Evolutionary conservation across 2,888 invertebrate genomes (phyloP).

Genomic region (Notodonta dromedarius): DNA sequence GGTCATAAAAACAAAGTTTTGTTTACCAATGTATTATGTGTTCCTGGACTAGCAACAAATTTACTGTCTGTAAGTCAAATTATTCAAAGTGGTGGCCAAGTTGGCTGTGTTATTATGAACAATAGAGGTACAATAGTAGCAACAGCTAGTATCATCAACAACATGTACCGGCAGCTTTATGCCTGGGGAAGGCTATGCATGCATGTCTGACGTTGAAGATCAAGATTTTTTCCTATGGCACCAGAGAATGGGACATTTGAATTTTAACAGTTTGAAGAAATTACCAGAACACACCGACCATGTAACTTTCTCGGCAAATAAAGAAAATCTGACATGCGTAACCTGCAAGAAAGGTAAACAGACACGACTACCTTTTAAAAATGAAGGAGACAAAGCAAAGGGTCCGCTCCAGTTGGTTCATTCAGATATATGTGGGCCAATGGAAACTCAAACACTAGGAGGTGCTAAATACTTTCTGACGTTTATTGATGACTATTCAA

Average conservation of each 20-base stretch:
- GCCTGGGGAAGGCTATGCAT: no score
- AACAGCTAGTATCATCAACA: neutral
- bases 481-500: slow-evolving; percentile 14
- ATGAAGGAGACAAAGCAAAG: neutral
- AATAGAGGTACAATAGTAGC: neutral
- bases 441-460: slow-evolving; percentile 14
- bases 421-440: slow-evolving; percentile 16
- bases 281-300: neutral
- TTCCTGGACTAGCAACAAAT: slow-evolving; percentile 2
- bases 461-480: slow-evolving; percentile 14
- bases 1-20: neutral
- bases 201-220: neutral
- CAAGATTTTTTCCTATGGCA: neutral
- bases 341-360: neutral
- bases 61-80: neutral
- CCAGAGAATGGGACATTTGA: neutral
- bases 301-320: neutral
- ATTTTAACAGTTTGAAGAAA: neutral
- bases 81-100: neutral
- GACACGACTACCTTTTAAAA: neutral
- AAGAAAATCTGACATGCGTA: neutral
- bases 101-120: neutral
- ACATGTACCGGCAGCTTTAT: neutral
- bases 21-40: slow-evolving; percentile 3
- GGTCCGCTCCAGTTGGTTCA: slow-evolving; percentile 8